phyloP scores from a whole-genome alignment of 2,113 vertebrate genomes.

The Epinephelus moara region DNA sequence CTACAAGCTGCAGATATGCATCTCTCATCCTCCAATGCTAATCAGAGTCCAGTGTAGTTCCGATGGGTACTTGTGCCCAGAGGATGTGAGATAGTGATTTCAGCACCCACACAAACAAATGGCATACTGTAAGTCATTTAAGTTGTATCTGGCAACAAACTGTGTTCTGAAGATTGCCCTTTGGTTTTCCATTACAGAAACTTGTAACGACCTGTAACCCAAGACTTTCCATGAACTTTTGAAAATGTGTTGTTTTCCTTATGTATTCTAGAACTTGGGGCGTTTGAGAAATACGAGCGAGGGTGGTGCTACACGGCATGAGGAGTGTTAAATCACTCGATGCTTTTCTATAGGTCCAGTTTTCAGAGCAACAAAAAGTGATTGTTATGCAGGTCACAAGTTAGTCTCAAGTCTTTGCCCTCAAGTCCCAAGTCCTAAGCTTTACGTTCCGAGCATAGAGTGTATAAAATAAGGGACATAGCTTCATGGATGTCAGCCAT shows the following conservation, averaged over 20 bases:
- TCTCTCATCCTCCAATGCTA: conserved; percentile 28
- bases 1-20: conserved; percentile 22
- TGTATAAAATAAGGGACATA: too few relatives aligned
- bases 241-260: background rate
- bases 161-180: background rate
- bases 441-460: too few relatives aligned
- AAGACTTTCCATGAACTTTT: background rate
- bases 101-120: background rate
- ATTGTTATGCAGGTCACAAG: too few relatives aligned
- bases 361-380: too few relatives aligned
- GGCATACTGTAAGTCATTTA: background rate
- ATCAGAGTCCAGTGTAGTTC: conserved; percentile 36
- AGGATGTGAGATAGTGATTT: background rate
- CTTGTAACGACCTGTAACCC: background rate
- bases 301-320: background rate
- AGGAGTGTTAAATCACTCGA: background rate
- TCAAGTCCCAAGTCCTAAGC: too few relatives aligned
- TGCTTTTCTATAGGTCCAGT: background rate
- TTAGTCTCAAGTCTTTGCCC: too few relatives aligned
- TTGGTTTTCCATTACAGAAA: background rate
- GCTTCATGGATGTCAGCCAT: too few relatives aligned
- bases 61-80: background rate
- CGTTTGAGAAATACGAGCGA: too few relatives aligned
- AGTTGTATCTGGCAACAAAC: background rate
- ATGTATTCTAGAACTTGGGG: background rate